Evolutionary conservation across 2,113 vertebrate species (phyloP).

Genomic region (human (Homo sapiens)): DNA sequence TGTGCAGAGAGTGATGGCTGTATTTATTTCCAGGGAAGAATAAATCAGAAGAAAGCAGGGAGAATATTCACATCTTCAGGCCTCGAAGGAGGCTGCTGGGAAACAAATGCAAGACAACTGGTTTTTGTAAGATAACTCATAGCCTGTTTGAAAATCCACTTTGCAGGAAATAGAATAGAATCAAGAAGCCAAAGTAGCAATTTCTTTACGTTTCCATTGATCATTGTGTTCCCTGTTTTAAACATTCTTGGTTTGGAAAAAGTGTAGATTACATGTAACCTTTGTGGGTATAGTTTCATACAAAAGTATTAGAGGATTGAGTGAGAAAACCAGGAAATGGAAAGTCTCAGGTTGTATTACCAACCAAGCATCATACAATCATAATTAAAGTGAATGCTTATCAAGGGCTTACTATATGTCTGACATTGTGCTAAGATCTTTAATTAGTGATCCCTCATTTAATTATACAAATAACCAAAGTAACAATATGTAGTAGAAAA

Average conservation of each 20-base stretch:
- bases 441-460: not conserved
- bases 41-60: slow-evolving; percentile 17
- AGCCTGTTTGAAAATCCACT: not conserved
- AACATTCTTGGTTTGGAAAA: not conserved
- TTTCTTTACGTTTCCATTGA: not conserved
- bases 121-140: not conserved
- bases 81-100: not conserved
- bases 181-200: not conserved
- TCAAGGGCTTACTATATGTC: not conserved
- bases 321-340: not conserved
- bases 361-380: not conserved
- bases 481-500: not conserved
- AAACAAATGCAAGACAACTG: not conserved
- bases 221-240: not conserved
- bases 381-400: not conserved
- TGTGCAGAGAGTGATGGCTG: not conserved
- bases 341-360: not conserved
- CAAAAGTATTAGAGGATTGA: not conserved
- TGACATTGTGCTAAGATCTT: not conserved
- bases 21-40: slow-evolving; percentile 35
- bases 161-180: not conserved
- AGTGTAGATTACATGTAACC: not conserved
- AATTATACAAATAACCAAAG: not conserved
- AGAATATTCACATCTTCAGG: not conserved
- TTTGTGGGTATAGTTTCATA: not conserved